Percentiles rank a stretch among this genome's conserved stretches.
phyloP scores from a whole-genome alignment of 2,888 invertebrate genomes.

The Drosophila niveifrons region DNA sequence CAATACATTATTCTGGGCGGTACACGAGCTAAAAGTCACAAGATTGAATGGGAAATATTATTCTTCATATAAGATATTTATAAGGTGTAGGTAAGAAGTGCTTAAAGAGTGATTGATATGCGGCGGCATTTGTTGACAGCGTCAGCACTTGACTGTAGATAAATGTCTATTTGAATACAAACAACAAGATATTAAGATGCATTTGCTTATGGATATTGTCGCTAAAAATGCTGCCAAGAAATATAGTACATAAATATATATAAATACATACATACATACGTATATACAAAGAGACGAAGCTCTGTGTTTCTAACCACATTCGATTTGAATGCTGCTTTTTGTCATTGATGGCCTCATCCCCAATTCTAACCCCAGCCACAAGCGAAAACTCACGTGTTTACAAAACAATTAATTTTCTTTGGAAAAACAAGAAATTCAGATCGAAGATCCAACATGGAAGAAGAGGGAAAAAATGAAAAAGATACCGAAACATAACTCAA shows the following conservation, averaged over 20 bases:
- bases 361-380: slow-evolving; percentile 13
- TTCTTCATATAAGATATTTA: slow-evolving; percentile 36
- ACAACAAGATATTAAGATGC: slow-evolving; percentile 56
- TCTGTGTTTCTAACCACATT: background rate
- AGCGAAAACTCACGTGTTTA: slow-evolving; percentile 67
- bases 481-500: slow-evolving; percentile 79
- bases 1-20: background rate
- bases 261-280: background rate
- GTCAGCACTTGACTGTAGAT: slow-evolving; percentile 39
- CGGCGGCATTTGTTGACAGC: slow-evolving; percentile 55
- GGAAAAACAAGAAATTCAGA: slow-evolving; percentile 61
- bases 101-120: slow-evolving; percentile 66
- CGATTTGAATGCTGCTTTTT: slow-evolving; percentile 57
- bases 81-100: slow-evolving; percentile 44
- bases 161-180: slow-evolving; percentile 53
- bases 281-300: slow-evolving; percentile 1
- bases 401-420: slow-evolving; percentile 78
- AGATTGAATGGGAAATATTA: slow-evolving; percentile 50
- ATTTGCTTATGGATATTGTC: slow-evolving; percentile 47
- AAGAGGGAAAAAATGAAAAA: slow-evolving; percentile 66
- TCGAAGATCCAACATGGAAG: background rate
- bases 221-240: slow-evolving; percentile 42
- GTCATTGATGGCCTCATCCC: slow-evolving; percentile 38
- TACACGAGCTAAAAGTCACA: slow-evolving; percentile 58
- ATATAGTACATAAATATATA: slow-evolving; percentile 20